Evolutionary conservation across 2,113 vertebrate genomes (phyloP).

Genomic region (Pterocles gutturalis): DNA sequence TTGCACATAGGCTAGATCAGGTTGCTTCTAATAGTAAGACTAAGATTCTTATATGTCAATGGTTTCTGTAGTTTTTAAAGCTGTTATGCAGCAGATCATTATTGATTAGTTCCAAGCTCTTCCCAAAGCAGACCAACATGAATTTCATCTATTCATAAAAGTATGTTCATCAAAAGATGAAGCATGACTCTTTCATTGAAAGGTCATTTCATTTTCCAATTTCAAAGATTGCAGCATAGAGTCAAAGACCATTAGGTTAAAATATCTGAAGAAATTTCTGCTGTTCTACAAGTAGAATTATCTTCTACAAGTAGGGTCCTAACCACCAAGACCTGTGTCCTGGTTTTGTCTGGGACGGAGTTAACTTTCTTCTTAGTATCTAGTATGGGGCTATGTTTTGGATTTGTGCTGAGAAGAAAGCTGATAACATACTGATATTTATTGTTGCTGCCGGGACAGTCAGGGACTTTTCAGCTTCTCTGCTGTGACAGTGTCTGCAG

Average conservation of each 20-base stretch:
- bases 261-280: not conserved
- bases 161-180: not conserved
- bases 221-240: not conserved
- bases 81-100: not conserved
- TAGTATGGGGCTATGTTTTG: no score
- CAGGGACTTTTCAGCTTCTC: no score
- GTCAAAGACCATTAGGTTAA: not conserved
- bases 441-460: no score
- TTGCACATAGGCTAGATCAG: not conserved
- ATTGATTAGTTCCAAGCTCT: not conserved
- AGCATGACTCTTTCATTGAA: not conserved
- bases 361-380: no score
- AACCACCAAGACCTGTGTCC: not conserved
- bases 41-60: not conserved
- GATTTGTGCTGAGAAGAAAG: no score
- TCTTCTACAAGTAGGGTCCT: not conserved
- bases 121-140: not conserved
- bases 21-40: not conserved
- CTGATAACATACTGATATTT: no score
- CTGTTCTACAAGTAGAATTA: not conserved
- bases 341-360: no score
- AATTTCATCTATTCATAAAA: not conserved
- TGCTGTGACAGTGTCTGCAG: no score
- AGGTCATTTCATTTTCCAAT: not conserved
- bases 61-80: not conserved